Evolutionary conservation across 2,888 invertebrate species (phyloP).

Genomic region (Drosophila nr. perissopoda): DNA sequence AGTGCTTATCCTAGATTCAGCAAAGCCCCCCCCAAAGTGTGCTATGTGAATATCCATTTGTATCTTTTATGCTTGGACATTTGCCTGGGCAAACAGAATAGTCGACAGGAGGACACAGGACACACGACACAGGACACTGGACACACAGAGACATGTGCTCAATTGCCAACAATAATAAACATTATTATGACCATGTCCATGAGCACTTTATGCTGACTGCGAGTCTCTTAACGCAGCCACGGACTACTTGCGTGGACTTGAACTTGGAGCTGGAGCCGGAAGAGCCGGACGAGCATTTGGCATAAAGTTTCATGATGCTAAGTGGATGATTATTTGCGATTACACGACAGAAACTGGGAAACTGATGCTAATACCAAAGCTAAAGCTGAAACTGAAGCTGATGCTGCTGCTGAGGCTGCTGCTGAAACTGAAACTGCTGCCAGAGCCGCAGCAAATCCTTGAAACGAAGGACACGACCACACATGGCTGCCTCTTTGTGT

Average conservation of each 20-base stretch:
- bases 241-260: slow-evolving; percentile 10
- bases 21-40: slow-evolving; percentile 3
- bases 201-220: slow-evolving; percentile 61
- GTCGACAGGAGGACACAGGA: not conserved
- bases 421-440: not conserved
- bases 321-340: slow-evolving; percentile 82
- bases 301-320: slow-evolving; percentile 77
- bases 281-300: slow-evolving; percentile 49
- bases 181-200: slow-evolving; percentile 69
- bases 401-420: too few species aligned
- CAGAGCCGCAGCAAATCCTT: slow-evolving; percentile 60
- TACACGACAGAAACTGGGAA: slow-evolving; percentile 58
- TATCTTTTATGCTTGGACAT: slow-evolving; percentile 43
- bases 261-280: not conserved
- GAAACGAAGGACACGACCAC: slow-evolving; percentile 66
- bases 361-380: slow-evolving; percentile 14
- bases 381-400: not conserved
- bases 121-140: slow-evolving; percentile 9
- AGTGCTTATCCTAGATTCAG: slow-evolving; percentile 2
- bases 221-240: slow-evolving; percentile 51
- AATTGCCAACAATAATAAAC: slow-evolving; percentile 70
- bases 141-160: slow-evolving; percentile 40
- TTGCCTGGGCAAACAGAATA: slow-evolving; percentile 37
- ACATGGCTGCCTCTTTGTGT: slow-evolving; percentile 46
- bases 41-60: slow-evolving; percentile 42